Percentiles rank a stretch among this genome's conserved stretches.
Conservation (phyloP, 2,113 vertebrate genomes). For the Crypturellus undulatus region DNA sequence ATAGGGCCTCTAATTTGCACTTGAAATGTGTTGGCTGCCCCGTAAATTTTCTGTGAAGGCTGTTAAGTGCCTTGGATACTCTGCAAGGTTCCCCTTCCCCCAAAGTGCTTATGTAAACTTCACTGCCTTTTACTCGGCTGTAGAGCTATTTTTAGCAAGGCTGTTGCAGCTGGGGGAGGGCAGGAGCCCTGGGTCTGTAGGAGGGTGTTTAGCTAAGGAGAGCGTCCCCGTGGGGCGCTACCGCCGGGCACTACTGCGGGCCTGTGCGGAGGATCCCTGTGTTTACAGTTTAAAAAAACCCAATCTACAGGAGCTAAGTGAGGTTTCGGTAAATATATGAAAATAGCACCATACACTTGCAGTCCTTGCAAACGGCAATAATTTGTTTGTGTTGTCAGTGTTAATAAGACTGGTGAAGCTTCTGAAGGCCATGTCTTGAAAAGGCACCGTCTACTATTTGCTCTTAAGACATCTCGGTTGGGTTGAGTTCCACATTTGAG, state of each 20-base stretch:
- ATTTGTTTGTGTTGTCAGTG: not conserved
- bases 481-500: not conserved
- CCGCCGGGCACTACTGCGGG: not conserved
- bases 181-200: constrained; percentile 14
- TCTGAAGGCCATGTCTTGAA: not conserved
- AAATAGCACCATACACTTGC: rapidly evolving
- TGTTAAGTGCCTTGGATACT: constrained; percentile 14
- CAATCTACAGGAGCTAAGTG: not conserved
- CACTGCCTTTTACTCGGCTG: too few species aligned
- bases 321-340: not conserved
- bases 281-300: not conserved
- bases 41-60: not conserved
- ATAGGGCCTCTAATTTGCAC: not conserved
- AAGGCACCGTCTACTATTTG: not conserved
- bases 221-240: not conserved
- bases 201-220: not conserved
- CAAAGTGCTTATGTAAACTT: constrained; percentile 50
- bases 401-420: not conserved
- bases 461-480: not conserved
- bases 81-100: constrained; percentile 48
- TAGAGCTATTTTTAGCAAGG: constrained; percentile 67
- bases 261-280: rapidly evolving
- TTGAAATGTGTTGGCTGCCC: not conserved
- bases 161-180: not conserved
- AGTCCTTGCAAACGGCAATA: not conserved